phyloP scores from a whole-genome alignment of 2,113 vertebrate species.

The Cardinalis cardinalis region DNA sequence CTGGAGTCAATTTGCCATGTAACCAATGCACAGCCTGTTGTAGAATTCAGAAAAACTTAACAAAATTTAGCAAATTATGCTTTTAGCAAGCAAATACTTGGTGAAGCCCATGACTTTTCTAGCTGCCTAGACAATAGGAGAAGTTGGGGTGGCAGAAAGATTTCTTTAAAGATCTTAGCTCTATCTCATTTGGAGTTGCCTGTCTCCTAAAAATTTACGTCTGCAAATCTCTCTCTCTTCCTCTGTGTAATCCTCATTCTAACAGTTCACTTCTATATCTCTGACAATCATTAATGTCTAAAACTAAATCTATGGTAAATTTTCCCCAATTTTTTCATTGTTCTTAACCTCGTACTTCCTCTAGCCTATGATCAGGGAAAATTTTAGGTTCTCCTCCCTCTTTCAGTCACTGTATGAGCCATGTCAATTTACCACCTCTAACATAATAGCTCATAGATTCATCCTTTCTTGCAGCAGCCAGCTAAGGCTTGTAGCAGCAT shows the following conservation, averaged over 20 bases:
- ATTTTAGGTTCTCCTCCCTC: not conserved
- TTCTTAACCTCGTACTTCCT: not conserved
- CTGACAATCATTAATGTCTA: not conserved
- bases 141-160: not conserved
- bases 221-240: not conserved
- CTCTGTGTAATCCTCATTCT: not conserved
- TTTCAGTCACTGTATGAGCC: not conserved
- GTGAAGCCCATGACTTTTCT: not conserved
- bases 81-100: not conserved
- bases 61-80: not conserved
- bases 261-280: not conserved
- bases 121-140: not conserved
- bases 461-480: not conserved
- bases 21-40: not conserved
- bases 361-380: not conserved
- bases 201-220: not conserved
- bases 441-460: constrained; percentile 6
- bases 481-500: not conserved
- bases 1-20: not conserved
- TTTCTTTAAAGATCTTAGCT: not conserved
- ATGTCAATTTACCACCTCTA: not conserved
- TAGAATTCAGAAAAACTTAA: not conserved
- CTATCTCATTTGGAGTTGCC: not conserved
- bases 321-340: not conserved
- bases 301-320: not conserved